Conservation (phyloP, 2,888 invertebrate genomes). For the Trichacis sp. region DNA sequence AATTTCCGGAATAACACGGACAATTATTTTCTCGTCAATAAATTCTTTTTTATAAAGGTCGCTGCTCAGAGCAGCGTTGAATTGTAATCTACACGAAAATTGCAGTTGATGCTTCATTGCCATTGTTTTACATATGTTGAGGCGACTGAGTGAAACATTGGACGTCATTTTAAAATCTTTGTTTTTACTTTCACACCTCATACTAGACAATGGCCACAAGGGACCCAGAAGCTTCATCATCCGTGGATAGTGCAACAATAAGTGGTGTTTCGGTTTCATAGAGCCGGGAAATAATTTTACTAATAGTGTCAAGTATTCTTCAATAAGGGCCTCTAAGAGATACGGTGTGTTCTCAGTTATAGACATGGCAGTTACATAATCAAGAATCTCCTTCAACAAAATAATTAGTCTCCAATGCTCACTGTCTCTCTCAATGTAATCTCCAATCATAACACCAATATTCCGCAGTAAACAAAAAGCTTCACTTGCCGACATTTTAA, state of each 20-base stretch:
- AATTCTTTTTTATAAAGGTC: constrained; percentile 5
- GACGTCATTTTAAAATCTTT: constrained; percentile 28
- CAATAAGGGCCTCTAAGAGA: constrained; percentile 22
- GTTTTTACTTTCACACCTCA: constrained; percentile 40
- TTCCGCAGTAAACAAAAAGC: constrained; percentile 21
- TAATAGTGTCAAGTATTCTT: constrained; percentile 19
- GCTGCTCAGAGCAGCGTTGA: constrained; percentile 8
- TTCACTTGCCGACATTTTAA: constrained; percentile 38
- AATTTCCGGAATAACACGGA: constrained; percentile 18
- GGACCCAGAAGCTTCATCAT: constrained; percentile 29
- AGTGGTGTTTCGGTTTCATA: constrained; percentile 42
- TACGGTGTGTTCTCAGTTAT: constrained; percentile 12
- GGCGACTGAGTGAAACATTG: constrained; percentile 17
- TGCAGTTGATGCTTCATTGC: constrained; percentile 28
- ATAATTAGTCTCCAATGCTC: constrained; percentile 14
- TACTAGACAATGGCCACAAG: constrained; percentile 19
- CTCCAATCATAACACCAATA: constrained; percentile 33
- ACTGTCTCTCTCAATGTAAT: constrained; percentile 13
- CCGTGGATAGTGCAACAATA: constrained; percentile 11
- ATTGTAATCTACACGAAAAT: constrained; percentile 21
- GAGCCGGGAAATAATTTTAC: constrained; percentile 14
- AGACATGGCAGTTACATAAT: constrained; percentile 7
- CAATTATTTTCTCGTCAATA: constrained; percentile 7
- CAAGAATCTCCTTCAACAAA: constrained; percentile 23
- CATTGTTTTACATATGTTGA: constrained; percentile 37